Evolutionary conservation across 1,140 invertebrate genomes (phyloP).

Genomic region (Hyles euphorbiae): DNA sequence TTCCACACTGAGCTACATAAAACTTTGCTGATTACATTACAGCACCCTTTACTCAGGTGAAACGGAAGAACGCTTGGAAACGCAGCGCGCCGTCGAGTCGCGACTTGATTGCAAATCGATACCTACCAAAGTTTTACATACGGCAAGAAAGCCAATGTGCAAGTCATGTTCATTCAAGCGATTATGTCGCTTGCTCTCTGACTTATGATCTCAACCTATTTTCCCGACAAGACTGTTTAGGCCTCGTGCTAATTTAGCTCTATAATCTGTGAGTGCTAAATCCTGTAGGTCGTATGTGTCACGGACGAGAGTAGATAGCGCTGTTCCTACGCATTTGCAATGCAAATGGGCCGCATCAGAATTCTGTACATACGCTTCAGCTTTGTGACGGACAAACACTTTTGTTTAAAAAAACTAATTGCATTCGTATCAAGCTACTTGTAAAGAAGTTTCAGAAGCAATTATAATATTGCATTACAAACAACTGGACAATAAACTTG

Average conservation of each 20-base stretch:
- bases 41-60: no score
- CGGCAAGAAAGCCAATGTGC: no score
- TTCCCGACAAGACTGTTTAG: conserved; percentile 20
- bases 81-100: no score
- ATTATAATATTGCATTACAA: conserved; percentile 8
- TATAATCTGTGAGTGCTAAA: conserved; percentile 41
- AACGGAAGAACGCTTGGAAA: no score
- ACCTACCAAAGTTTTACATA: no score
- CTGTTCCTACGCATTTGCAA: conserved; percentile 37
- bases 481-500: conserved; percentile 23
- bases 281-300: conserved; percentile 26
- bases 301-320: conserved; percentile 23
- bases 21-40: no score
- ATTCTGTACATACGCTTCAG: conserved; percentile 19
- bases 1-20: no score
- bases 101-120: no score
- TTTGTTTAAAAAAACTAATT: conserved; percentile 17
- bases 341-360: conserved; percentile 38
- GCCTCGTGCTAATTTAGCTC: conserved; percentile 32
- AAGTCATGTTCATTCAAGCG: no score
- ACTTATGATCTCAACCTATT: conserved; percentile 9
- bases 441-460: no score
- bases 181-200: no score
- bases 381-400: conserved; percentile 14
- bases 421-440: background rate